Conservation (phyloP, 2,113 vertebrate genomes). For the Equus przewalskii region DNA sequence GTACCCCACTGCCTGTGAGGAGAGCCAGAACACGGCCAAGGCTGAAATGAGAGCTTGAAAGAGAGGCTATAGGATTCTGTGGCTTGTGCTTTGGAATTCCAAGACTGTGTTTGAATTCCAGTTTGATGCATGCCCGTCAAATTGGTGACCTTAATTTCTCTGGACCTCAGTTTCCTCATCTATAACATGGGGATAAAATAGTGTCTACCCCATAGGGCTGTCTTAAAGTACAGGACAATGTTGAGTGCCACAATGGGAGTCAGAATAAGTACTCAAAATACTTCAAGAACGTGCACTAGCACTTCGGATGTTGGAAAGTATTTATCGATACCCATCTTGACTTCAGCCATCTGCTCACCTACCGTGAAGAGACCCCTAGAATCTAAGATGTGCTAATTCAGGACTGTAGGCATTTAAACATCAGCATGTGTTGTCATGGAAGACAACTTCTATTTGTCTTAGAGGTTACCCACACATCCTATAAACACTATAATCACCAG, state of each 20-base stretch:
- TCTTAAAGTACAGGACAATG: neutral
- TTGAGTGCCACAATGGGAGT: neutral
- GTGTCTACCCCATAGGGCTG: neutral
- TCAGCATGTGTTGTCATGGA: neutral
- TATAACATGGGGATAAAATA: neutral
- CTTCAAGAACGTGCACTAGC: neutral
- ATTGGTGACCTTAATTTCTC: neutral
- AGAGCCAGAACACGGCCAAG: neutral
- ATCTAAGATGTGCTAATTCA: constrained; percentile 15
- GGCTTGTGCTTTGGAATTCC: constrained; percentile 19
- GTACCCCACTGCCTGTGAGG: neutral
- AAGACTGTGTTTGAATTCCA: neutral
- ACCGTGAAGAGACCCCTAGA: neutral
- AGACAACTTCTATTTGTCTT: constrained; percentile 4
- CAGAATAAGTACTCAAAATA: neutral
- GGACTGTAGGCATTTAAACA: constrained; percentile 27
- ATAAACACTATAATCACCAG: neutral
- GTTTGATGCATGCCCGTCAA: neutral
- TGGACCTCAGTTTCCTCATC: neutral
- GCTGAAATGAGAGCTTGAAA: neutral
- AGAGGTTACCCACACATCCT: neutral
- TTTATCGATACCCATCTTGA: constrained; percentile 47
- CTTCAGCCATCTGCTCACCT: neutral
- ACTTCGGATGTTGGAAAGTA: constrained; percentile 16
- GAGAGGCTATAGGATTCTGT: neutral